A percentile compares a stretch with the other conserved stretches of the same genome.
Evolutionary conservation across 2,113 vertebrate species (phyloP).

Genomic region (Pterocles gutturalis): DNA sequence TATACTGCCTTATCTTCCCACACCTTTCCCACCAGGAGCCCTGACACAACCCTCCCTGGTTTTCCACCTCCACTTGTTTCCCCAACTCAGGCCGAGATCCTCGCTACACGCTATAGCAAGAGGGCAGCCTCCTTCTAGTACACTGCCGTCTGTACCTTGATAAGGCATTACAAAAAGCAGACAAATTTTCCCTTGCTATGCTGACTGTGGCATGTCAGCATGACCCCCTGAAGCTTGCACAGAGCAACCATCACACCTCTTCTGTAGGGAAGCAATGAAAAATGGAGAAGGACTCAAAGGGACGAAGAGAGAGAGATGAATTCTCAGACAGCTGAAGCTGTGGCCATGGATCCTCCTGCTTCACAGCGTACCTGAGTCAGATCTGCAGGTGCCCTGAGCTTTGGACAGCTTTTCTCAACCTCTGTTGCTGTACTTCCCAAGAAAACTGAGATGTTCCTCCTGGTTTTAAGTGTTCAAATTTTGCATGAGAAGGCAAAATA

Average conservation of each 20-base stretch:
- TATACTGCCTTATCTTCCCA: not conserved
- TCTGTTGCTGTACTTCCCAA: not conserved
- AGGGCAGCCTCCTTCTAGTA: not conserved
- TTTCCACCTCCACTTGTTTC: not conserved
- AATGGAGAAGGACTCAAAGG: not conserved
- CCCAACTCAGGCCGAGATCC: not conserved
- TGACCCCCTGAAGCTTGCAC: not conserved
- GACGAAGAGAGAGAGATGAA: not conserved
- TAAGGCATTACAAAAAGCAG: not conserved
- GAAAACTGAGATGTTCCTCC: not conserved
- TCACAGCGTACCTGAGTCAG: not conserved
- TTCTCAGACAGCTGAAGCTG: not conserved
- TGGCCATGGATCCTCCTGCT: not conserved
- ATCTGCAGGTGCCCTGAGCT: not conserved
- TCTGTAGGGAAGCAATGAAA: not conserved
- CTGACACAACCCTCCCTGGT: not conserved
- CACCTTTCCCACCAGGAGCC: not conserved
- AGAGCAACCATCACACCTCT: not conserved
- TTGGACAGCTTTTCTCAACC: not conserved
- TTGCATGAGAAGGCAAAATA: not conserved
- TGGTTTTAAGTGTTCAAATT: not conserved
- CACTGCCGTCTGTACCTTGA: not conserved
- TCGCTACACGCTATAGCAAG: rapidly evolving
- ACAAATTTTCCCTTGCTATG: not conserved
- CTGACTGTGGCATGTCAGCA: not conserved